Conservation (phyloP, 2,888 invertebrate species). For the Conomelus anceps region DNA sequence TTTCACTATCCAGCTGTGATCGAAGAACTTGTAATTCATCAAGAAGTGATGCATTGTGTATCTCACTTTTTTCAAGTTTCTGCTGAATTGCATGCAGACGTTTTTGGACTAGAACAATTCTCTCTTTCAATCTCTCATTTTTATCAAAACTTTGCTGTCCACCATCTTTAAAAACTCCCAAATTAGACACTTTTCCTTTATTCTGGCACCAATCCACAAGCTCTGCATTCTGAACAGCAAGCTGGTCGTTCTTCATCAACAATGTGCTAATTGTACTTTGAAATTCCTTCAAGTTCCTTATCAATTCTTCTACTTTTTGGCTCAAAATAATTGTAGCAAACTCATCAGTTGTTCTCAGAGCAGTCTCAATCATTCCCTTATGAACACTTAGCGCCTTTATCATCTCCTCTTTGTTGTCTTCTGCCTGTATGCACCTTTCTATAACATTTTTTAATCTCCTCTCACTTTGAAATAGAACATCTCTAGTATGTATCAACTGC, state of each 20-base stretch:
- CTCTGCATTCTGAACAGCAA: background rate
- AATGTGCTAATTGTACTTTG: background rate
- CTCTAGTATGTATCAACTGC: background rate
- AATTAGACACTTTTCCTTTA: background rate
- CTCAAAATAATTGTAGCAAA: background rate
- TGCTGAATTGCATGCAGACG: background rate
- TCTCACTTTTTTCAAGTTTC: background rate
- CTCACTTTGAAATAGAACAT: background rate
- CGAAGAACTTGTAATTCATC: background rate
- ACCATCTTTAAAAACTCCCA: background rate
- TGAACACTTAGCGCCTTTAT: background rate
- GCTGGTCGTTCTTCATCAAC: background rate
- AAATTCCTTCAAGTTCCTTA: background rate
- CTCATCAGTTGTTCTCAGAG: background rate
- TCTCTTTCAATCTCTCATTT: background rate
- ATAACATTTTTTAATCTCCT: background rate
- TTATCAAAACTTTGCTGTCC: background rate
- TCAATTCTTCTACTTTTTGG: background rate
- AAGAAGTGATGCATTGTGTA: background rate
- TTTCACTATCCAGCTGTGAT: background rate
- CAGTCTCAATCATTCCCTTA: background rate
- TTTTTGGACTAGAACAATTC: background rate
- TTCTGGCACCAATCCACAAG: background rate
- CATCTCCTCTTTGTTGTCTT: background rate
- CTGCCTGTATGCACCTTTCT: background rate